phyloP scores from a whole-genome alignment of 1,140 invertebrate genomes.

The Eulimnadia texana region DNA sequence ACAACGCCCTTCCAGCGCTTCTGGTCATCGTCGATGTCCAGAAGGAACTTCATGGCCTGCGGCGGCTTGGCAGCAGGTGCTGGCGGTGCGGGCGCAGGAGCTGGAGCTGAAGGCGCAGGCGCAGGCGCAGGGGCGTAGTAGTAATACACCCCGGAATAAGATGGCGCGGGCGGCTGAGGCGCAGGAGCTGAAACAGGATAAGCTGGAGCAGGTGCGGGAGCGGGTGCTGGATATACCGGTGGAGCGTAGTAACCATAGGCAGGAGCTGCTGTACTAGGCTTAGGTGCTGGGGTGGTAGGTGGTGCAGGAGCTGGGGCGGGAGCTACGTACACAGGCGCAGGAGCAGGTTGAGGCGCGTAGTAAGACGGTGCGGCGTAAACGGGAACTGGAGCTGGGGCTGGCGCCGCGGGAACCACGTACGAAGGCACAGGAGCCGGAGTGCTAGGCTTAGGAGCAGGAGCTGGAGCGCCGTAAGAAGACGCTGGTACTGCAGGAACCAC shows the following conservation, averaged over 20 bases:
- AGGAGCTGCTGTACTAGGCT: too few relatives aligned
- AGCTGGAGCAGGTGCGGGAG: background rate
- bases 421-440: background rate
- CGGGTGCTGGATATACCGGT: too few relatives aligned
- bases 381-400: background rate
- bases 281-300: background rate
- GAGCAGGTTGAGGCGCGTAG: too few relatives aligned
- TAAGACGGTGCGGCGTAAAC: background rate
- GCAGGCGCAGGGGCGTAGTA: background rate
- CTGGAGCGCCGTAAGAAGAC: conserved; percentile 4
- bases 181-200: background rate
- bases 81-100: background rate
- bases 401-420: background rate
- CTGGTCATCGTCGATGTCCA: background rate
- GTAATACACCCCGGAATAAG: too few relatives aligned
- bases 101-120: background rate
- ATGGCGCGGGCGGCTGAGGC: background rate
- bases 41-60: background rate
- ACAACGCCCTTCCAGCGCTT: background rate
- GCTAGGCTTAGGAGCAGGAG: background rate
- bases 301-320: background rate
- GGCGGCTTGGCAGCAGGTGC: background rate
- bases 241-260: too few relatives aligned
- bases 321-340: too few relatives aligned
- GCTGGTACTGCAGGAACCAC: background rate